Conservation (phyloP, 2,797 vertebrate genomes). For the Sciaenops ocellatus region DNA sequence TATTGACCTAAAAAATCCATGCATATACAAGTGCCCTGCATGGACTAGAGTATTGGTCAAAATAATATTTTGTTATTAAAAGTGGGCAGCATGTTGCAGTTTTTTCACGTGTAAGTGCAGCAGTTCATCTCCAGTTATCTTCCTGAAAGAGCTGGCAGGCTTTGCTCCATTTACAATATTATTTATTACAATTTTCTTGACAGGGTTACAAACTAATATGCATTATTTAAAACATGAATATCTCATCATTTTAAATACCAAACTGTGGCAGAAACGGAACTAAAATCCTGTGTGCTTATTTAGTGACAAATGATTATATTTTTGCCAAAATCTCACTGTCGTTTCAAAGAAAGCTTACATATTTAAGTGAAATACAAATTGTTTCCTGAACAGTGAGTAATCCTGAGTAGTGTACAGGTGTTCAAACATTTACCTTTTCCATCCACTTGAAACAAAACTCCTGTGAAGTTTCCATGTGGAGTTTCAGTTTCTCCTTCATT, state of each 20-base stretch:
- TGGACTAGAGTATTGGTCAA: too few species aligned
- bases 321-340: not conserved
- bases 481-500: not conserved
- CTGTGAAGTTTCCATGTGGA: not conserved
- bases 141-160: not conserved
- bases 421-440: not conserved
- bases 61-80: too few species aligned
- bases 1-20: too few species aligned
- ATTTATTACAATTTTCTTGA: not conserved
- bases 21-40: too few species aligned
- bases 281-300: not conserved
- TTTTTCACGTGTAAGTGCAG: too few species aligned
- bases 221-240: not conserved
- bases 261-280: constrained; percentile 1
- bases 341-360: not conserved
- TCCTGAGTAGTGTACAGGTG: not conserved
- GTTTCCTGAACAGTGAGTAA: not conserved
- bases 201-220: not conserved
- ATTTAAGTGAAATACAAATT: not conserved
- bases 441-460: not conserved
- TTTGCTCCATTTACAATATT: not conserved
- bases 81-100: too few species aligned
- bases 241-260: not conserved
- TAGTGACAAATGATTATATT: not conserved
- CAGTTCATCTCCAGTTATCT: not conserved